Percentiles rank a stretch among this genome's conserved stretches.
These are phyloP conservation scores for Agrypnia vestita DNA, from an alignment of 1,140 invertebrate species.

Conservation along the genomic window DNA sequence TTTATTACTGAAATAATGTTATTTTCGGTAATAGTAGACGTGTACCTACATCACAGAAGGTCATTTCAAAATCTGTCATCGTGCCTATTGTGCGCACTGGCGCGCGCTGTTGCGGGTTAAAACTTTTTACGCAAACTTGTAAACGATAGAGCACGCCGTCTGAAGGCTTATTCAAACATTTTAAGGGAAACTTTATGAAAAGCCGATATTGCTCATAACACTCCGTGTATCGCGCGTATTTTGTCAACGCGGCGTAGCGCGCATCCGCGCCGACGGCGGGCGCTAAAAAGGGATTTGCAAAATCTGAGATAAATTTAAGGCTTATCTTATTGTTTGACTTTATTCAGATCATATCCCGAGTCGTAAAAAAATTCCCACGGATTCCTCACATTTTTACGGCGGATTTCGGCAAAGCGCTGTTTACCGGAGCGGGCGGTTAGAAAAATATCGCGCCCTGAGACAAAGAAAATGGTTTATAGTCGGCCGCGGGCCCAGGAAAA, in stretches of 20 bases:
- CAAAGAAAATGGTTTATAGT: slow-evolving; percentile 61
- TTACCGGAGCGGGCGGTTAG: slow-evolving; percentile 8
- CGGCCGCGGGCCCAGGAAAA: slow-evolving; percentile 52
- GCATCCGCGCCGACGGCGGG: slow-evolving; percentile 11
- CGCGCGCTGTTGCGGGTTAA: too few species aligned
- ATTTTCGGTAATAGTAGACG: too few species aligned
- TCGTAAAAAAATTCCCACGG: slow-evolving; percentile 41
- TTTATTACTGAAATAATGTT: too few species aligned
- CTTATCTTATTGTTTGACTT: slow-evolving; percentile 49
- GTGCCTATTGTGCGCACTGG: too few species aligned
- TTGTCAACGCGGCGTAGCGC: slow-evolving; percentile 27
- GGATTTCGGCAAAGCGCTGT: slow-evolving; percentile 35
- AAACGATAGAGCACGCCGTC: too few species aligned
- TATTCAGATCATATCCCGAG: slow-evolving; percentile 45
- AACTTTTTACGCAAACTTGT: too few species aligned
- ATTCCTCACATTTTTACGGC: slow-evolving; percentile 31
- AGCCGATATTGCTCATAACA: too few species aligned
- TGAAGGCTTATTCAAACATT: too few species aligned
- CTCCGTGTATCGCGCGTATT: slow-evolving; percentile 8
- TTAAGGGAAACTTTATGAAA: too few species aligned
- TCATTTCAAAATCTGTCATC: too few species aligned
- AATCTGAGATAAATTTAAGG: slow-evolving; percentile 39
- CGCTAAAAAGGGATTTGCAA: slow-evolving; percentile 37
- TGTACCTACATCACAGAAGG: too few species aligned
- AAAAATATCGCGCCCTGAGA: slow-evolving; percentile 60